Evolutionary conservation across 1,140 invertebrate genomes (phyloP), one percentile per base, ranked within the genome.

Genomic region (Neodiprion virginianus): DNA sequence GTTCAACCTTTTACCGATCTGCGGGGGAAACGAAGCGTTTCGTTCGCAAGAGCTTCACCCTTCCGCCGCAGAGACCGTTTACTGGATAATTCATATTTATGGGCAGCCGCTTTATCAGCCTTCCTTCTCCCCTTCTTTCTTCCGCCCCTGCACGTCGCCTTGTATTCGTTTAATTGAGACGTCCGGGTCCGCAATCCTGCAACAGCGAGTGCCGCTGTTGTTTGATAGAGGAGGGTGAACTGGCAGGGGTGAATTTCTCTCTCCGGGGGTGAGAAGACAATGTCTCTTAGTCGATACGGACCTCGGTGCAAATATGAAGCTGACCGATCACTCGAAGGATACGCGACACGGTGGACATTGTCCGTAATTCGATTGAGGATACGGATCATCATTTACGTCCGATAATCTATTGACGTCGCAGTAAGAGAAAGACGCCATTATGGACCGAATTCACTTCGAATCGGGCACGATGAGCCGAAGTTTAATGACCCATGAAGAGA

Each of bases 1-100:
- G 28, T 4, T 40, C 5, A 40, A 40, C 28, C 28, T 5, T 61
- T 17, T 8, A 61, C 53, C 53, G 8, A 61, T 61, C 53, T 17
- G 28, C 28, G 28, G 28, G 28, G 28, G 28, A 40, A 5, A 40
- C 28, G 28, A 2, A 40, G 28, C 28, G 28, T 40, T 40, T 40
- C 28, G 28, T 40, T 40, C 28, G 28, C 28, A 40, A 40, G 28
- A 40, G 28, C 28, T 40, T 40, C 28, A 40, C 28, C 28, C 28
- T 40, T 40, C 28, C 28, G 28, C 28, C 28, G 2, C 23, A 76
- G 86, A 84, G 84, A 88, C 77, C 84, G 81, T 88, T 87, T 88
- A 87, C 86, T 82, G 86, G 85, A 88, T 88, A 88, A 88, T 88
- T 88, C 85, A 88, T 88, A 88, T 88, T 88, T 88, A 88, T 88